These are phyloP conservation scores for Aplodontia rufa DNA, from an alignment of 2,113 vertebrate species.

Conservation along the genomic window DNA sequence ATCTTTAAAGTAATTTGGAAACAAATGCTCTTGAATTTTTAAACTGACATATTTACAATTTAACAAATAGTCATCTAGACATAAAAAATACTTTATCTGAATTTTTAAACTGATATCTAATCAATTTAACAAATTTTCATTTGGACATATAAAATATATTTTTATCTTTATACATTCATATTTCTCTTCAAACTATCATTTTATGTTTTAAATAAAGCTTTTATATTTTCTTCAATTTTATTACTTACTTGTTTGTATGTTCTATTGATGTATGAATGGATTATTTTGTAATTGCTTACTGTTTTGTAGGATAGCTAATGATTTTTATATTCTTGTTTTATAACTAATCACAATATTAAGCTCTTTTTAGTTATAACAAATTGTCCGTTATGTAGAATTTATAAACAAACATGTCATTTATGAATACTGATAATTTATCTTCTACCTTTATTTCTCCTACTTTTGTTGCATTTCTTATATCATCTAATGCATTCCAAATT, in stretches of 20 bases:
- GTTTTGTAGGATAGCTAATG: background rate
- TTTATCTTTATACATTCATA: background rate
- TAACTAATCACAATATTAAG: background rate
- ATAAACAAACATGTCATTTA: background rate
- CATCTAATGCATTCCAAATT: background rate
- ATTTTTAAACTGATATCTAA: background rate
- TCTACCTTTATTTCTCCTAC: background rate
- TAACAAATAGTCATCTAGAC: background rate
- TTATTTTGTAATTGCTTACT: background rate
- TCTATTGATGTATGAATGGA: background rate
- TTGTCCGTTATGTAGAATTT: background rate
- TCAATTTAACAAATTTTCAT: background rate
- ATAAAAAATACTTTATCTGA: background rate
- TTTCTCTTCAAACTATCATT: background rate
- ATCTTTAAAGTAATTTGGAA: background rate
- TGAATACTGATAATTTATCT: background rate
- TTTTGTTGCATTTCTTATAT: background rate
- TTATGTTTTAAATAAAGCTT: background rate
- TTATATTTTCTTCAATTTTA: background rate
- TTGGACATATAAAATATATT: background rate
- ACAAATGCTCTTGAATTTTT: background rate
- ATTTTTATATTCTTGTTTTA: conserved; percentile 6
- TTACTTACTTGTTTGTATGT: background rate
- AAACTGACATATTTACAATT: background rate
- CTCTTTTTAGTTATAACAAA: background rate